Base-by-base conservation (phyloP, 1,140 invertebrate genomes). In the Mya arenaria region DNA sequence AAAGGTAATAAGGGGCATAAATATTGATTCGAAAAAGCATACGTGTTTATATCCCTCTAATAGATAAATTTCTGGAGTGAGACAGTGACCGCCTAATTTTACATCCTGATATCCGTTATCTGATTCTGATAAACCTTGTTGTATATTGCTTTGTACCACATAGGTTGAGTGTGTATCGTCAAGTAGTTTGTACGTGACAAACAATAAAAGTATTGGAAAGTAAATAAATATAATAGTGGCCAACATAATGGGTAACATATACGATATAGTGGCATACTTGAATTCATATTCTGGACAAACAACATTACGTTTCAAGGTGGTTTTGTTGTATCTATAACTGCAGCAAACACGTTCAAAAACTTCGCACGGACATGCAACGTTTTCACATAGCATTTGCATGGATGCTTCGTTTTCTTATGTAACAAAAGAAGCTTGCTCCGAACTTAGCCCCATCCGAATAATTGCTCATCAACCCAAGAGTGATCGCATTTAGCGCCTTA, bases 401-500 rank as follows among this genome's bases (percentile, higher is more conserved):
- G n/a, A n/a, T n/a, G n/a, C n/a, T 69, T 23, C 34, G 62, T 5
- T 37, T 68, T 19, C 77, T 4, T 4, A n/a, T 69, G 48, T 69
- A 68, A 44, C 77, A 80, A 23, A 36, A 80, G 39, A 69, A 80
- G 23, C 77, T 80, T 13, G 77, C 52, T 69, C 55, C 66, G 36
- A 69, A 80, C 17, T 58, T 71, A n/a, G 69, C 65, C 39, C n/a
- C n/a, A 25, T 69, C 13, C 3, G n/a, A 8, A 19, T 41, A 8
- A n/a, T n/a, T n/a, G n/a, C n/a, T n/a, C n/a, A n/a, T n/a, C 37
- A 80, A 44, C 62, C 36, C 65, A 0, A n/a, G 1, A n/a, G 56
- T 37, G 28, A 71, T 36, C 0, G 30, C 34, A 8, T 44, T 2
- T 17, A 80, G 32, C 19, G 77, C 77, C 1, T 5, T 66, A 34